Evolutionary conservation across 2,888 invertebrate genomes (phyloP), one percentile per base, ranked within the genome.

Genomic region (Xiphydria camelus): DNA sequence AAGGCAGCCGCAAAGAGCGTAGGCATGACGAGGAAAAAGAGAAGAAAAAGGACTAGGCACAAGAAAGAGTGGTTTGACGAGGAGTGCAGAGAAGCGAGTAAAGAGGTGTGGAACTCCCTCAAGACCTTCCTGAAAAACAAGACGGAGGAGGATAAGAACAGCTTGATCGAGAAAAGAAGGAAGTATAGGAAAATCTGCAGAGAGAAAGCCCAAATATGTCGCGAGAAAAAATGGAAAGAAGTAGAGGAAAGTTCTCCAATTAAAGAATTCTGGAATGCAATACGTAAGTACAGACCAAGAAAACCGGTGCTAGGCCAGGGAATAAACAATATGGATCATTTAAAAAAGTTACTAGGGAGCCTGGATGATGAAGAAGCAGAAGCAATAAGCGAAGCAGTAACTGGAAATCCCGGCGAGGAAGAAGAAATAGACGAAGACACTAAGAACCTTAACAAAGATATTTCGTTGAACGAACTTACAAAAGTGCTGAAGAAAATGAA

Each of bases 401-500:
- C n/a, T n/a, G 18, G 6, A 31, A 14, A 19, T 9, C 17, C 17
- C 17, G 29, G 10, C 4, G 18, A 32, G 32, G 26, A 20, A 31
- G 32, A 5, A 14, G 20, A 2, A 23, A 14, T 33, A 2, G 12
- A 35, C 5, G 35, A n/a, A 5, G 25, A 41, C 19, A 7, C 26
- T 3, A 3, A 19, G 1, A 44, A 48, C 6, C 9, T 47, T n/a
- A 47, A 50, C 21, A 15, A 12, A 5, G 41, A 47, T n/a, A 36
- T 50, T 2, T 21, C 18, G 4, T 1, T 22, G 3, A 38, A 43
- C 4, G 49, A 40, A 17, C 29, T 43, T 29, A 25, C 9, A 9
- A 43, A 38, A 32, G 26, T 21, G 9, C 26, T 38, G 22, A 39
- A 6, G 15, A 20, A 23, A 15, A 47, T 41, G 38, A 47, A 44